A percentile compares a stretch with the other conserved stretches of the same genome.
phyloP scores from a whole-genome alignment of 1,140 invertebrate genomes.

The Brachionus plicatilis region DNA sequence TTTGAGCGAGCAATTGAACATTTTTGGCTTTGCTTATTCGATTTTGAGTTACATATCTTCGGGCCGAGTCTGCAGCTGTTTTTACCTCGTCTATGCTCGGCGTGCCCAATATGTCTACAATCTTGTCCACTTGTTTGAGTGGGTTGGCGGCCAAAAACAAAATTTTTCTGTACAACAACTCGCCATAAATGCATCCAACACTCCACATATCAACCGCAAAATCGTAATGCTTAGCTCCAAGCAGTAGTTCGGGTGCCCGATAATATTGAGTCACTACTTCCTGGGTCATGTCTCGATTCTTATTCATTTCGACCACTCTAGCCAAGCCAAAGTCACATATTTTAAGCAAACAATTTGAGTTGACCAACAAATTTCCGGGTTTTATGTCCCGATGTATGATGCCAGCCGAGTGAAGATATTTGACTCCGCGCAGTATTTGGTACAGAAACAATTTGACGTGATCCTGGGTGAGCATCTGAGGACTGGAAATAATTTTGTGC shows the following conservation, averaged over 20 bases:
- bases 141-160: constrained; percentile 75
- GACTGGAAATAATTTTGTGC: constrained; percentile 99
- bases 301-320: constrained; percentile 83
- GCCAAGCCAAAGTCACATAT: constrained; percentile 97
- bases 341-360: constrained; percentile 96
- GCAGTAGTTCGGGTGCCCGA: constrained; percentile 61
- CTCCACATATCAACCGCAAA: constrained; percentile 96
- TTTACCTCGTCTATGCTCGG: constrained; percentile 41
- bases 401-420: constrained; percentile 93
- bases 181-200: constrained; percentile 98
- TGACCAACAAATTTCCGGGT: constrained; percentile 95
- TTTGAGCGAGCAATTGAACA: constrained; percentile 20
- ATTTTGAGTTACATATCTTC: constrained; percentile 18
- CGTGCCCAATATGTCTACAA: constrained; percentile 31
- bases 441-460: constrained; percentile 99
- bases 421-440: constrained; percentile 96
- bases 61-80: constrained; percentile 24
- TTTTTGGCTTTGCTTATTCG: not conserved
- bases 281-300: constrained; percentile 73
- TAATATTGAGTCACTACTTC: constrained; percentile 93
- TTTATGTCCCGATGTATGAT: constrained; percentile 98
- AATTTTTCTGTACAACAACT: constrained; percentile 85
- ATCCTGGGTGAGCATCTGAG: constrained; percentile 91
- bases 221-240: constrained; percentile 57
- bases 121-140: constrained; percentile 28